Percentiles rank a stretch among this genome's conserved stretches.
Conservation (phyloP, 2,113 vertebrate species). For the Panthera uncia region DNA sequence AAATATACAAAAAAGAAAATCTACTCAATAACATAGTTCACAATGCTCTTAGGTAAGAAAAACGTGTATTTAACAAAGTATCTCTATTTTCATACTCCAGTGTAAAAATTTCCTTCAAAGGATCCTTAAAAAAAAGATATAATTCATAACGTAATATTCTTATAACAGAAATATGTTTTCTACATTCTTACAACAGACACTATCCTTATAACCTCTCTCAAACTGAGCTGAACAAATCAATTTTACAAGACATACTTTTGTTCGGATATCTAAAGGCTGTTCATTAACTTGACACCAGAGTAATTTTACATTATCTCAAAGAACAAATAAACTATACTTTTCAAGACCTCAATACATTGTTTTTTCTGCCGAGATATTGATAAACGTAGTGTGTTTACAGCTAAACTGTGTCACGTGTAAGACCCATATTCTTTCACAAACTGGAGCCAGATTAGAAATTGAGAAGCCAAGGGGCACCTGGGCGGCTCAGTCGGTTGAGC, state of each 20-base stretch:
- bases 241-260: neutral
- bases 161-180: neutral
- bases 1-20: neutral
- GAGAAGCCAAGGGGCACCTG: neutral
- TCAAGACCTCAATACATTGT: neutral
- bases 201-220: neutral
- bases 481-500: too few species aligned
- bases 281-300: neutral
- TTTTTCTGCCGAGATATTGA: neutral
- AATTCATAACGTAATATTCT: neutral
- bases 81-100: neutral
- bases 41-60: neutral
- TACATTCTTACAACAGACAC: neutral
- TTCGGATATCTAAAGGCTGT: neutral
- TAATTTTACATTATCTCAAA: neutral
- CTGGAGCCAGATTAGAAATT: neutral
- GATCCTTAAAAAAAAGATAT: neutral
- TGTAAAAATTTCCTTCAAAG: neutral
- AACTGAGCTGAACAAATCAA: conserved; percentile 14
- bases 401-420: neutral
- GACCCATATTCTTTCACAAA: neutral
- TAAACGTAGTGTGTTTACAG: neutral
- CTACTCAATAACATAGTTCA: neutral
- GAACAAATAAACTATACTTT: conserved; percentile 1
- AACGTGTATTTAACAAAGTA: neutral